Base-by-base conservation (phyloP, 2,113 vertebrate species). In the Actenoides lindsayi region DNA sequence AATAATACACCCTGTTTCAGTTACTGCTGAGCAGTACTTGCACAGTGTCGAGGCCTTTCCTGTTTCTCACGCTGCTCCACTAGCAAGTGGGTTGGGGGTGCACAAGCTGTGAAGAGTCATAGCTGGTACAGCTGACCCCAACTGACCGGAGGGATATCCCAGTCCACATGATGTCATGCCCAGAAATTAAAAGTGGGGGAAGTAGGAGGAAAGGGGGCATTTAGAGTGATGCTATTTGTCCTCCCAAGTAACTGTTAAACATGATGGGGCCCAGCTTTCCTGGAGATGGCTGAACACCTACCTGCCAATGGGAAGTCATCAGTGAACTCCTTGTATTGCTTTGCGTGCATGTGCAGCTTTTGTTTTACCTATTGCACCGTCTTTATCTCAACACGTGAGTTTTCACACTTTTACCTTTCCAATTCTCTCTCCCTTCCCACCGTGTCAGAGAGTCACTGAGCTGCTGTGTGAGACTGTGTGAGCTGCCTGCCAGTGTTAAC, bases 21-120 rank as follows among this genome's bases (percentile, higher is more conserved):
- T 24, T 54, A 54, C 2, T 68, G 42, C 10, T 79, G 53, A 68
- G 48, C 48, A 86, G 19, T 17, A 10, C 76, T 68, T 59, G n/a
- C 20, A 69, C 24, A 44, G 23, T 4, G 4, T 64, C 35, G 68
- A 64, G 41, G 31, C 4, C 17, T 83, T 51, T 88, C 78, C 6
- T 86, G 41, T 14, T 86, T 85, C 51, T 75, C 17, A 30, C 2
- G 1, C 10, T 20, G 33, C 10, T 6, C 25, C 9, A 16, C 11
- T 1, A 75, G 13, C 0, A 2, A 87, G 9, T 1, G 10, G 15
- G 11, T 23, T 74, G n/a, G 23, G 10, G 15, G 10, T 71, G 11
- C 16, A 70, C 39, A 33, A 56, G 25, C 0, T 92, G 44, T 33
- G 33, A 87, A 24, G 39, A 30, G 60, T 42, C 35, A 63, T 20